A percentile compares a stretch with the other conserved stretches of the same genome.
These are phyloP conservation scores for Lithophane leautieri DNA, from an alignment of 2,888 invertebrate species.

Conservation along the genomic window DNA sequence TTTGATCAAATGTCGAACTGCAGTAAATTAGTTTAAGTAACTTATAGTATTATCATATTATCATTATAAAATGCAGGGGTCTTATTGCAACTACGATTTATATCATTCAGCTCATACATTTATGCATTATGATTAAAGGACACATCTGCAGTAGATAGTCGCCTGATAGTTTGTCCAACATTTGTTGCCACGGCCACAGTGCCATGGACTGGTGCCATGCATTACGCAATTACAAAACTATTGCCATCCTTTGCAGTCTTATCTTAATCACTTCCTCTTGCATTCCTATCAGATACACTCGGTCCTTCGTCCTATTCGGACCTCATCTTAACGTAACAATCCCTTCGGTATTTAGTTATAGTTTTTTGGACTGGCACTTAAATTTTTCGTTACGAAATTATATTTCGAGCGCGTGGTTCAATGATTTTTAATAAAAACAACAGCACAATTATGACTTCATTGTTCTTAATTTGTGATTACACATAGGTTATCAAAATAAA, in stretches of 20 bases:
- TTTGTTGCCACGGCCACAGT: slow-evolving; percentile 33
- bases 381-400: not conserved
- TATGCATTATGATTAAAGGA: slow-evolving; percentile 32
- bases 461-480: slow-evolving; percentile 36
- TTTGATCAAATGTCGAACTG: not conserved
- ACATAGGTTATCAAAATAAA: slow-evolving; percentile 37
- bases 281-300: slow-evolving; percentile 17
- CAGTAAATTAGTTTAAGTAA: not conserved
- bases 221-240: slow-evolving; percentile 31
- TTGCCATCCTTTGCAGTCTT: slow-evolving; percentile 20
- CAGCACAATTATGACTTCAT: slow-evolving; percentile 30
- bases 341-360: slow-evolving; percentile 5
- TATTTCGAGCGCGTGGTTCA: slow-evolving; percentile 5
- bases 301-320: slow-evolving; percentile 16
- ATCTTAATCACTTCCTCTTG: slow-evolving; percentile 26
- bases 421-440: slow-evolving; percentile 39
- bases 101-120: slow-evolving; percentile 11
- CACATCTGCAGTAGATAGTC: slow-evolving; percentile 54
- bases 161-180: slow-evolving; percentile 28
- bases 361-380: slow-evolving; percentile 5
- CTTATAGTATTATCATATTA: not conserved
- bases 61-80: slow-evolving; percentile 1
- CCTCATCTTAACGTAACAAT: slow-evolving; percentile 10
- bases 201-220: slow-evolving; percentile 15
- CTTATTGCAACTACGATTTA: slow-evolving; percentile 5